phyloP scores from a whole-genome alignment of 2,113 vertebrate species.

The Dendropsophus ebraccatus region DNA sequence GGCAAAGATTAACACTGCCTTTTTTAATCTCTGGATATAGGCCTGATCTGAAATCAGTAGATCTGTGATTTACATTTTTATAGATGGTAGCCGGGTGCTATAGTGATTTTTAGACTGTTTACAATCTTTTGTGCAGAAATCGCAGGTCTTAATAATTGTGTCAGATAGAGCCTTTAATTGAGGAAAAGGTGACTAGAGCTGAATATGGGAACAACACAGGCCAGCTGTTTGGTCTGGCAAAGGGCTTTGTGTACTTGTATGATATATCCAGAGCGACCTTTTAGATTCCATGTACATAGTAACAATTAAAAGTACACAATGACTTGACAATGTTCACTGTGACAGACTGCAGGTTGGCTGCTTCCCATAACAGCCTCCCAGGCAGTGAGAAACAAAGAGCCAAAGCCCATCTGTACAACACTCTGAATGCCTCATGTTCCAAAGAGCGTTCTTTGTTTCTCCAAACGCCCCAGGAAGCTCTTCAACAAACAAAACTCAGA shows the following conservation, averaged over 20 bases:
- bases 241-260: constrained; percentile 72
- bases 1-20: not conserved
- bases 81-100: not conserved
- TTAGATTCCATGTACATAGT: constrained; percentile 74
- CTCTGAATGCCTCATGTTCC: constrained; percentile 74
- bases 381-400: constrained; percentile 73
- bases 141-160: constrained; percentile 72
- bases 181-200: constrained; percentile 69
- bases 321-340: constrained; percentile 71
- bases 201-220: constrained; percentile 71
- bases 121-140: constrained; percentile 70
- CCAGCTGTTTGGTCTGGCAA: constrained; percentile 73
- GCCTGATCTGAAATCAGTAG: not conserved
- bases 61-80: not conserved
- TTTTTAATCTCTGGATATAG: not conserved
- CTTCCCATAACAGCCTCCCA: constrained; percentile 76
- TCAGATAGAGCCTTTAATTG: constrained; percentile 68
- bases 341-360: constrained; percentile 76
- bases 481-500: constrained; percentile 76
- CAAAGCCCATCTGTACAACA: constrained; percentile 69
- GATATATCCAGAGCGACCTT: constrained; percentile 73
- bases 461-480: constrained; percentile 73
- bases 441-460: constrained; percentile 73
- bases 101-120: constrained; percentile 55
- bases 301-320: constrained; percentile 77